These are phyloP conservation scores for Endomychus coccineus DNA, from an alignment of 2,888 invertebrate genomes.

Conservation along the genomic window DNA sequence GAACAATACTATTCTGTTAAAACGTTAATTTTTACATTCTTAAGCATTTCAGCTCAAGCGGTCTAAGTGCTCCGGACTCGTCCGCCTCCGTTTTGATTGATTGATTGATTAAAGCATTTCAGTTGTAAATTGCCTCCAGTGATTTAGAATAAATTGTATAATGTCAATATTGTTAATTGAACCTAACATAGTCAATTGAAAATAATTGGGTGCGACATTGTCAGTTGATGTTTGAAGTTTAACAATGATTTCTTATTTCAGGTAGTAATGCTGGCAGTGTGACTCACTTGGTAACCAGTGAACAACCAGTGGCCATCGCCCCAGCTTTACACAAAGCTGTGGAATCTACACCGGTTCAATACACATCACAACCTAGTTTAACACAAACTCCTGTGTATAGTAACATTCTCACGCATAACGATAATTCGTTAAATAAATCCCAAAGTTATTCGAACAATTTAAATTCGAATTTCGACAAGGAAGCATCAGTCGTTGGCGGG, in stretches of 20 bases:
- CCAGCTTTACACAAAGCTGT: slow-evolving; percentile 32
- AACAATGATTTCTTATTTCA: slow-evolving; percentile 41
- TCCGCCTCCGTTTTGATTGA: too few relatives aligned
- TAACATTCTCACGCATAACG: slow-evolving; percentile 31
- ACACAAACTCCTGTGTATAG: slow-evolving; percentile 41
- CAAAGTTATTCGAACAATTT: slow-evolving; percentile 37
- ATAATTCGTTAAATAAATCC: slow-evolving; percentile 32
- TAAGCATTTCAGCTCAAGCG: too few relatives aligned
- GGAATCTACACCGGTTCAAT: slow-evolving; percentile 33
- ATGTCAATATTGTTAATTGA: too few relatives aligned
- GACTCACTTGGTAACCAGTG: slow-evolving; percentile 57
- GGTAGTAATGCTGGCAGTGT: slow-evolving; percentile 60
- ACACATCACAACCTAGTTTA: slow-evolving; percentile 42
- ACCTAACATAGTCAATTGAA: background rate
- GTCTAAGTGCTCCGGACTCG: too few relatives aligned
- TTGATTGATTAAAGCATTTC: too few relatives aligned
- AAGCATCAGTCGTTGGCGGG: background rate
- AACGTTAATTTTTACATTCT: too few relatives aligned
- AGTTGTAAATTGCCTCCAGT: too few relatives aligned
- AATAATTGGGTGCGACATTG: background rate
- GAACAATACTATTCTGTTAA: too few relatives aligned
- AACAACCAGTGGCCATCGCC: slow-evolving; percentile 51
- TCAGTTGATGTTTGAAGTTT: background rate
- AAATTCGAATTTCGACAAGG: slow-evolving; percentile 24
- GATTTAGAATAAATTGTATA: too few relatives aligned